Base-by-base conservation (phyloP, 2,888 invertebrate species). In the Polyploca ridens region DNA sequence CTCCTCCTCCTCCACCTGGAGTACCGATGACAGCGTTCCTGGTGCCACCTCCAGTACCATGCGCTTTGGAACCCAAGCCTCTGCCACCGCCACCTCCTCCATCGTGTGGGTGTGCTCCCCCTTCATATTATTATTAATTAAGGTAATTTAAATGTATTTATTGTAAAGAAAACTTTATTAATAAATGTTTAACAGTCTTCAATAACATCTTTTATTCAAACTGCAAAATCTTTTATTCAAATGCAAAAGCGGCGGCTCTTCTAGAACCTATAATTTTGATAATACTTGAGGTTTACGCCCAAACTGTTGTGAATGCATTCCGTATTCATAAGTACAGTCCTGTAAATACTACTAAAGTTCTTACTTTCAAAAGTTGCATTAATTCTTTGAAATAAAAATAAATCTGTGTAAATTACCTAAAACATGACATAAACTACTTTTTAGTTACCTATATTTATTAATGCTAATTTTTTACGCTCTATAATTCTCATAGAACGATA, bases 1-100 rank as follows among this genome's bases (percentile, higher is more conserved):
- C 77, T 5, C 82, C 83, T 3, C 78, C 84, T 0, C 84, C 86
- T 0, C 84, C 83, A 0, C 76, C 78, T 3, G 86, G 89, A 0
- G 69, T 89, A 1, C 89, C 93, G 0, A 91, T 93, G 91, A 89
- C 84, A 33, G 91, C 92, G 0, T 93, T 80, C 69, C 84, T 91
- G 84, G 82, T 93, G 0, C 78, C 89, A 8, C 80, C 91, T 41
- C 91, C 92, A 5, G 84, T 92, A 0, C 92, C 93, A 0, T 82
- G 90, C 5, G 81, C 88, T 3, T 73, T 93, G 63, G 91, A 93
- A 68, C 88, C 92, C 0, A 92, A 91, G 61, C 90, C 90, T 0
- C 67, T 90, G n/a, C 75, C 77, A 5, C 67, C 73, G 5, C 70
- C 69, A 10, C 71, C 68, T 33, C 66, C 65, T 5, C 62, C 72